Evolutionary conservation across 2,888 invertebrate genomes (phyloP).

Genomic region (Euproctis similis): DNA sequence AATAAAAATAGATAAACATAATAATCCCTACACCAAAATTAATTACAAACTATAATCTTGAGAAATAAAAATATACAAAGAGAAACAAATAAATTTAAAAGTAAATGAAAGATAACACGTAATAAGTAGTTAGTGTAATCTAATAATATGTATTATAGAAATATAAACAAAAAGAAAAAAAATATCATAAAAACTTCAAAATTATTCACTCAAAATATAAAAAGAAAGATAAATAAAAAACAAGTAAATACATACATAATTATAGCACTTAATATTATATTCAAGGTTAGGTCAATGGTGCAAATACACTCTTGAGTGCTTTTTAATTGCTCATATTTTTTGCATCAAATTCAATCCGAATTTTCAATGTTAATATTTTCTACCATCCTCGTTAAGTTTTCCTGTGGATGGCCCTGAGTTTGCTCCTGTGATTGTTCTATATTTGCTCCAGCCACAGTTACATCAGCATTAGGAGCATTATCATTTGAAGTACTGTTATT

Average conservation of each 20-base stretch:
- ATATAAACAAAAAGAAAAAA: background rate
- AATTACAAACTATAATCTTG: no score
- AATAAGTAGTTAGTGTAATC: background rate
- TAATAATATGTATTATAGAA: background rate
- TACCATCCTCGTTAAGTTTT: constrained; percentile 23
- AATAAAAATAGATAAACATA: no score
- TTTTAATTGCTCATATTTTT: constrained; percentile 8
- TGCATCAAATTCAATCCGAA: constrained; percentile 1
- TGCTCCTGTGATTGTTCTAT: constrained; percentile 10
- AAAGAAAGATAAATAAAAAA: no score
- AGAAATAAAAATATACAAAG: no score
- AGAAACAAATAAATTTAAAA: no score
- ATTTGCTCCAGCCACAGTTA: constrained; percentile 4
- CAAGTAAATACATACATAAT: constrained; percentile 12
- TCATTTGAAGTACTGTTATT: constrained; percentile 5
- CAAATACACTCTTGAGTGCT: constrained; percentile 2
- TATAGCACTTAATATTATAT: constrained; percentile 4
- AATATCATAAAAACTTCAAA: no score
- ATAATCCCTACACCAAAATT: no score
- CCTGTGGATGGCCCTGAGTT: no score
- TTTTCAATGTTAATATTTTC: constrained; percentile 23
- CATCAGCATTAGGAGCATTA: constrained; percentile 13
- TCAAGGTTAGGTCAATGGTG: constrained; percentile 6
- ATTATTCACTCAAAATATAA: no score
- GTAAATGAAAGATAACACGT: no score